Evolutionary conservation across 2,888 invertebrate genomes (phyloP), one percentile per base, ranked within the genome.

Genomic region (Orthosia gracilis): DNA sequence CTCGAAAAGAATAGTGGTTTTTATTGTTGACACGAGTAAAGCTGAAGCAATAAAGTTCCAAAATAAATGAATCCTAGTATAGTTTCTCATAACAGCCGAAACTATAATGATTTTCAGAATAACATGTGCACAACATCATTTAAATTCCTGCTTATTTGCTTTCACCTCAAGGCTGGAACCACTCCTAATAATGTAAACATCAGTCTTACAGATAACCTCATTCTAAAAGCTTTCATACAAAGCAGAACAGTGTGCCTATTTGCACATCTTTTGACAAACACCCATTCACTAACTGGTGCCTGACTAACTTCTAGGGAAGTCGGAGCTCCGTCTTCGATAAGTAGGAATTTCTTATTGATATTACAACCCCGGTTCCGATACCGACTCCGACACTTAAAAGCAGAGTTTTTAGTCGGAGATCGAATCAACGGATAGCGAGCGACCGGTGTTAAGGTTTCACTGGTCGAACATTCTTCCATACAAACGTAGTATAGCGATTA

Each of bases 261-360:
- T 68, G 54, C 55, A 80, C 80, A 49, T 72, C 74, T 82, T 68
- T 45, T 78, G 62, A 82, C 82, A 82, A 78, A 85, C 67, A 69
- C 49, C 47, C 64, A 70, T 84, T 68, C 40, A 54, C 64, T 72
- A 67, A 68, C 40, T 45, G 49, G 23, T 61, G 63, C 18, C 17
- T 40, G 40, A 40, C 9, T 7, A 40, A 40, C 9, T 40, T 40
- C 40, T 40, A 40, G 40, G 40, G 40, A 31, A 31, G 31, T 31
- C 31, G 1, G 5, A 40, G 40, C 40, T 40, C 9, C 40, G 1
- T 9, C 40, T 40, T 40, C 40, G 40, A 40, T 40, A 40, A 40
- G 9, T 40, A 40, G 40, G 40, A 40, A 40, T 9, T 40, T 40
- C 40, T 9, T 7, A 40, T 40, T 40, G 40, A 40, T 40, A 40